Conservation (phyloP, 2,113 vertebrate species). For the Passer domesticus region DNA sequence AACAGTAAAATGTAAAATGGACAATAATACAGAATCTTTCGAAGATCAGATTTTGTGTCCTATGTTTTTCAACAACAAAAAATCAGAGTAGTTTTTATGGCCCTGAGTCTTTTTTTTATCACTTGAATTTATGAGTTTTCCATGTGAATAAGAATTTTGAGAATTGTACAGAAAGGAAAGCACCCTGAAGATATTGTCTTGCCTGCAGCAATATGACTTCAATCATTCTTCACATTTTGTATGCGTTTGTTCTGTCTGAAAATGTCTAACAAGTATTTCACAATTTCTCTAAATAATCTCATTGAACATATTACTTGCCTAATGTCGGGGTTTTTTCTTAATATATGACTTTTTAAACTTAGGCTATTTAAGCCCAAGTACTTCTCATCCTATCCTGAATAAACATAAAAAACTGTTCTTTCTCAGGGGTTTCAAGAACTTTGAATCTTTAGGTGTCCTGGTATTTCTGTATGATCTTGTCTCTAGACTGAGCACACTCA, state of each 20-base stretch:
- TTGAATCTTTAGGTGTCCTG: not conserved
- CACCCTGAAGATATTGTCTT: not conserved
- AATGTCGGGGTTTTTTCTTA: fast-evolving
- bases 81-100: slow-evolving; percentile 12
- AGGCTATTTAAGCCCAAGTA: not conserved
- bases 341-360: not conserved
- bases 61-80: slow-evolving; percentile 42
- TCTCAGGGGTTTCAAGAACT: not conserved
- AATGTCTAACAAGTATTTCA: not conserved
- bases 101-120: not conserved
- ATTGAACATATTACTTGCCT: not conserved
- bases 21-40: slow-evolving; percentile 26
- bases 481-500: not conserved
- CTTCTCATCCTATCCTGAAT: not conserved
- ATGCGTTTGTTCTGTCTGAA: not conserved
- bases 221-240: not conserved
- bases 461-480: not conserved
- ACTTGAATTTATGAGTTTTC: not conserved
- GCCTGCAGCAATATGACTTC: not conserved
- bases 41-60: slow-evolving; percentile 44
- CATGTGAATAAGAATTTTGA: not conserved
- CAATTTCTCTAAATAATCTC: not conserved
- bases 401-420: not conserved
- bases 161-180: not conserved
- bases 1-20: not conserved